A percentile compares a stretch with the other conserved stretches of the same genome.
Conservation (phyloP, 35 echinoderm and acorn worm species). For the Apostichopus parvimensis region DNA sequence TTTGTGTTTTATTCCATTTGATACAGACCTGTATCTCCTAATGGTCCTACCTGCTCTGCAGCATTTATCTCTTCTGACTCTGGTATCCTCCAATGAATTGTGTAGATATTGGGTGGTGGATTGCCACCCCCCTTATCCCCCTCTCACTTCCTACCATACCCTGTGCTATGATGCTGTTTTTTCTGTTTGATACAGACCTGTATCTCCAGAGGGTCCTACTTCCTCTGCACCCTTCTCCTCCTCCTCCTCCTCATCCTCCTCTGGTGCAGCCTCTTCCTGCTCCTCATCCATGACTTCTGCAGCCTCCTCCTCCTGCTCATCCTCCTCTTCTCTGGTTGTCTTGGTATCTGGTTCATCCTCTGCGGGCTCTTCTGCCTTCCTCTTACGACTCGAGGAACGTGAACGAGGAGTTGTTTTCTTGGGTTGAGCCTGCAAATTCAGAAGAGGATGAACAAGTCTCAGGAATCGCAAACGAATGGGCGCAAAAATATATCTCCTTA, state of each 20-base stretch:
- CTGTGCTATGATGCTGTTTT: too few relatives aligned
- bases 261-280: background rate
- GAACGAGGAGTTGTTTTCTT: constrained; percentile 12
- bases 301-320: background rate
- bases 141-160: too few relatives aligned
- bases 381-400: background rate
- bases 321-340: background rate
- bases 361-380: constrained; percentile 24
- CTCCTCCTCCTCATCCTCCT: background rate
- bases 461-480: too few relatives aligned
- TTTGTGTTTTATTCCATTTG: too few relatives aligned
- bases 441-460: too few relatives aligned
- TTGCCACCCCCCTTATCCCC: too few relatives aligned
- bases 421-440: background rate
- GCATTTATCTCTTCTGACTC: background rate
- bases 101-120: too few relatives aligned
- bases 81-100: too few relatives aligned
- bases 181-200: background rate
- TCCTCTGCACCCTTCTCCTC: background rate
- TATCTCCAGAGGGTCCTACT: background rate
- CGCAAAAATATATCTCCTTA: too few relatives aligned
- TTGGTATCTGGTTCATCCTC: constrained; percentile 30
- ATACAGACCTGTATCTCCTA: background rate
- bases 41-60: background rate
- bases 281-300: background rate